Evolutionary conservation across 2,113 vertebrate species (phyloP).

Genomic region (Taurulus bubalis): DNA sequence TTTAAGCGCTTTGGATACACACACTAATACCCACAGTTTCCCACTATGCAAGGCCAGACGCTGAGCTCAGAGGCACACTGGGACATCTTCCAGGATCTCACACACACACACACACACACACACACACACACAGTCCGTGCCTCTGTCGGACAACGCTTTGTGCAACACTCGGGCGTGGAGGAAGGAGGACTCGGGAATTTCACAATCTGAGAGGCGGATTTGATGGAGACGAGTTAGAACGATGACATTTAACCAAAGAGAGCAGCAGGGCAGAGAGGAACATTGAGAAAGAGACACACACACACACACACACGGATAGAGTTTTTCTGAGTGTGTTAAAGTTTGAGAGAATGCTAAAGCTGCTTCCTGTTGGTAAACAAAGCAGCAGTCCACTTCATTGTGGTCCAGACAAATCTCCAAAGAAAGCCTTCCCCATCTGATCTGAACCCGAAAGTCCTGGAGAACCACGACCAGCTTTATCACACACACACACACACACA

Average conservation of each 20-base stretch:
- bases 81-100: slow-evolving; percentile 59
- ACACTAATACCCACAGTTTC: slow-evolving; percentile 8
- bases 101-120: neutral
- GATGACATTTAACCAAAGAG: slow-evolving; percentile 27
- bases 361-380: slow-evolving; percentile 55
- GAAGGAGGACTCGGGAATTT: too few species aligned
- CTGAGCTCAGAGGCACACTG: slow-evolving; percentile 63
- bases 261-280: neutral
- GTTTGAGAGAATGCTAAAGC: slow-evolving; percentile 9
- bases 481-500: too few species aligned
- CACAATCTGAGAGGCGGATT: slow-evolving; percentile 12
- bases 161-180: slow-evolving; percentile 28
- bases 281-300: neutral
- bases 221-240: slow-evolving; percentile 7
- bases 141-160: slow-evolving; percentile 31
- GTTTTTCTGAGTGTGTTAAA: neutral
- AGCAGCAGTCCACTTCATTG: slow-evolving; percentile 31
- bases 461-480: too few species aligned
- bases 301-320: neutral
- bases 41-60: slow-evolving; percentile 35
- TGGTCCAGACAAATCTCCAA: slow-evolving; percentile 12
- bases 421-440: neutral
- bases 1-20: slow-evolving; percentile 4
- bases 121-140: slow-evolving; percentile 36
- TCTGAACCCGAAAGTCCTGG: neutral